Conservation (phyloP, 2,113 vertebrate genomes). For the Brachyistius frenatus region DNA sequence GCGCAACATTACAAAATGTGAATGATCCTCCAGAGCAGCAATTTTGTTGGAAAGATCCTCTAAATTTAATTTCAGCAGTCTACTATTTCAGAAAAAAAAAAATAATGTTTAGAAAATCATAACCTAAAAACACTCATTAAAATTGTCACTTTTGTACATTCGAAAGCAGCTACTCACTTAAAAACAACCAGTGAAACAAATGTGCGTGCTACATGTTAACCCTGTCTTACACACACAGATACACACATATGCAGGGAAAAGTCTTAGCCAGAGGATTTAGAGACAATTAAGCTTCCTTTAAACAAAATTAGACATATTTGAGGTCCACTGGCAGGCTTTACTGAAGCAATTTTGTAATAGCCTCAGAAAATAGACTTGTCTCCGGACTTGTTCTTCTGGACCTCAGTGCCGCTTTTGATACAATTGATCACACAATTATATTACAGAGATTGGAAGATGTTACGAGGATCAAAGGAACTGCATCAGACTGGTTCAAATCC, state of each 20-base stretch:
- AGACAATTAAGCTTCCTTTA: conserved; percentile 34
- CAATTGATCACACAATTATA: too few relatives aligned
- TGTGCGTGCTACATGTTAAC: neutral
- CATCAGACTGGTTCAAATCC: too few relatives aligned
- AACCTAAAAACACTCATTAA: neutral
- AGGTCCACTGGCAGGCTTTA: conserved; percentile 2
- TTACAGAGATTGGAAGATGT: too few relatives aligned
- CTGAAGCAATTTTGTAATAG: neutral
- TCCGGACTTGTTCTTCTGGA: too few relatives aligned
- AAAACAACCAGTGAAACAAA: conserved; percentile 8
- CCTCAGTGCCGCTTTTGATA: too few relatives aligned
- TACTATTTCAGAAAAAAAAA: neutral
- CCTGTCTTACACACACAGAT: conserved; percentile 2
- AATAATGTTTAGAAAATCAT: neutral
- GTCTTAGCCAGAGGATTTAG: conserved; percentile 32
- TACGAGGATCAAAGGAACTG: too few relatives aligned
- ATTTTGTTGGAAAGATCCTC: neutral
- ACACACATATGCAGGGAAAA: neutral
- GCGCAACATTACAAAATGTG: conserved; percentile 1
- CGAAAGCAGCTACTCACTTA: conserved; percentile 3
- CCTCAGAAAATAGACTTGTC: too few relatives aligned
- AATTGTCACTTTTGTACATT: neutral
- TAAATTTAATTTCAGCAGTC: neutral
- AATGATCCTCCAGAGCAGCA: conserved; percentile 17
- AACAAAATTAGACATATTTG: conserved; percentile 36